Evolutionary conservation across 2,888 invertebrate species (phyloP), one percentile per base, ranked within the genome.

Genomic region (Rhodophaea formosa): DNA sequence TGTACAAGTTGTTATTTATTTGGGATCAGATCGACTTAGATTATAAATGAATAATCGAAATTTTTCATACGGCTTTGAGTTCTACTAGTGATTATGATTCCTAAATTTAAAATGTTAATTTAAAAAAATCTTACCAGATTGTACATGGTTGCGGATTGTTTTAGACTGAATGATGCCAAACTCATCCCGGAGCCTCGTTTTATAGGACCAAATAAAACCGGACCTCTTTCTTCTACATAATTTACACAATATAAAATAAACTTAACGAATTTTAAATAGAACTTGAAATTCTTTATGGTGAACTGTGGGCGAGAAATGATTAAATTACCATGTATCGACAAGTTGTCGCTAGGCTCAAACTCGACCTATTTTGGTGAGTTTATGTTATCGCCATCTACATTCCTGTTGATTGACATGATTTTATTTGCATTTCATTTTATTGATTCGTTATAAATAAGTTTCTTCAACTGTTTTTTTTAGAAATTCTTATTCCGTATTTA

Each of bases 191-290:
- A 42, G 12, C 14, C 32, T 49, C 30, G 3, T 30, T 49, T 49
- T 49, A 49, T 49, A 49, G 17, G 46, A 23, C 30, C 7, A 49
- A 49, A n/a, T 49, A 49, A 49, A 49, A 49, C 49, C 49, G 49
- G 49, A 49, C 49, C 49, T 49, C 32, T 49, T 49, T 49, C 49
- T 49, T 49, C 30, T 32, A 32, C 14, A 15, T 15, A n/a, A 30
- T 32, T 15, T 15, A 49, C 49, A 49, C 15, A 49, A 7, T 1
- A 49, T 32, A 32, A 49, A 49, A 32, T 49, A 32, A 23, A 14
- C 46, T 14, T n/a, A 30, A 47, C n/a, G 3, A 30, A 14, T 49
- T 30, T 32, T 32, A 47, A 29, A 30, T 49, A 15, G 32, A 49
- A 32, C 49, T 49, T 30, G 3, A 32, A 32, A 49, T 49, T 49